phyloP scores from a whole-genome alignment of 2,797 vertebrate species.

The Phrynocephalus vlangalii region DNA sequence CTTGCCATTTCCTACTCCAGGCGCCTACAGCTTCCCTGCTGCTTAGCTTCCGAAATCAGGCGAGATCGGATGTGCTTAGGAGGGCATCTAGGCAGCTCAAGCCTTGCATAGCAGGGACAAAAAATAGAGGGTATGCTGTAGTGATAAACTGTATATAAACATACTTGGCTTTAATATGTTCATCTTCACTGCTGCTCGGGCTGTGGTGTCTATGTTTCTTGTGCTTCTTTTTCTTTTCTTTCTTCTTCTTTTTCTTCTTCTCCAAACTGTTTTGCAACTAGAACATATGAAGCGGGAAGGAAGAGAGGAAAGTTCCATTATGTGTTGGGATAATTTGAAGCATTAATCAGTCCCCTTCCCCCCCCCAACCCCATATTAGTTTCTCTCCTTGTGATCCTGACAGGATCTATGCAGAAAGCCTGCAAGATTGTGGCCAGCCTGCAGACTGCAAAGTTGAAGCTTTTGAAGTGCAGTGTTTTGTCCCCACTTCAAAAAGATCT shows the following conservation, averaged over 20 bases:
- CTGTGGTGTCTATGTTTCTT: slow-evolving; percentile 86
- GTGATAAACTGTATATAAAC: background rate
- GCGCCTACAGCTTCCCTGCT: no score
- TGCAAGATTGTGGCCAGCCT: background rate
- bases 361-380: background rate
- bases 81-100: no score
- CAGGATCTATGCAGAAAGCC: background rate
- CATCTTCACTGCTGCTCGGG: slow-evolving; percentile 82
- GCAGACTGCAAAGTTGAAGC: background rate
- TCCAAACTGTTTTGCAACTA: slow-evolving; percentile 93
- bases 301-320: background rate
- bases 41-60: no score
- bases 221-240: slow-evolving; percentile 82
- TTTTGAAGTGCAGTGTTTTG: no score
- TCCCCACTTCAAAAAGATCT: background rate
- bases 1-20: no score
- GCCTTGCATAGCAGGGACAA: no score
- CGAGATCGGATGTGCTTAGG: no score
- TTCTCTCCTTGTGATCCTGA: background rate
- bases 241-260: slow-evolving; percentile 89
- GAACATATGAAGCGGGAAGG: slow-evolving; percentile 28
- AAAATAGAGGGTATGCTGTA: no score
- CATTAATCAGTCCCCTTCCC: no score
- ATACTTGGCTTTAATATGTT: slow-evolving; percentile 72
- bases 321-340: no score